phyloP scores from a whole-genome alignment of 2,888 invertebrate genomes.

The Eupithecia insigniata region DNA sequence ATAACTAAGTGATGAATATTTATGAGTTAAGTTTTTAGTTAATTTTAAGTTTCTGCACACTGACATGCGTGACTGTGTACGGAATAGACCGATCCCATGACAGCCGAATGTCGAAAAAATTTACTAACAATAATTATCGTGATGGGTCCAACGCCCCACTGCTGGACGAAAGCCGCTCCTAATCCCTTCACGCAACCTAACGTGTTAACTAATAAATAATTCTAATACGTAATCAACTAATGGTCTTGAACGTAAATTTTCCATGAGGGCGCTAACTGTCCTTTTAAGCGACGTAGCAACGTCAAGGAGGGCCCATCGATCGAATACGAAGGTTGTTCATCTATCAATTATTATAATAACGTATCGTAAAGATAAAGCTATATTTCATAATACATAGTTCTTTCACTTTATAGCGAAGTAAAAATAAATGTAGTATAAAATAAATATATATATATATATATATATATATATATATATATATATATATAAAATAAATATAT shows the following conservation, averaged over 20 bases:
- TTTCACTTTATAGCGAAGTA: background rate
- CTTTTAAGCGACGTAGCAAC: background rate
- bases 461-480: no score
- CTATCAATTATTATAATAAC: conserved; percentile 1
- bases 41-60: no score
- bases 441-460: no score
- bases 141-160: background rate
- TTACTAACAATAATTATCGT: conserved; percentile 1
- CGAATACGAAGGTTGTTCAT: background rate
- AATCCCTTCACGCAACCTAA: conserved; percentile 9
- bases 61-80: background rate
- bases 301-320: background rate
- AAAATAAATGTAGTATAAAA: no score
- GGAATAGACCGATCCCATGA: background rate
- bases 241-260: conserved; percentile 4
- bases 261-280: conserved; percentile 3
- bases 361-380: background rate
- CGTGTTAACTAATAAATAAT: conserved; percentile 9
- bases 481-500: no score
- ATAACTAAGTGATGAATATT: no score
- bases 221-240: conserved; percentile 16
- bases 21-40: no score
- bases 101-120: background rate
- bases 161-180: background rate
- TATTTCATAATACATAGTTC: background rate